A percentile compares a stretch with the other conserved stretches of the same genome.
Conservation (phyloP, 2,113 vertebrate species). For the Thermophis baileyi region DNA sequence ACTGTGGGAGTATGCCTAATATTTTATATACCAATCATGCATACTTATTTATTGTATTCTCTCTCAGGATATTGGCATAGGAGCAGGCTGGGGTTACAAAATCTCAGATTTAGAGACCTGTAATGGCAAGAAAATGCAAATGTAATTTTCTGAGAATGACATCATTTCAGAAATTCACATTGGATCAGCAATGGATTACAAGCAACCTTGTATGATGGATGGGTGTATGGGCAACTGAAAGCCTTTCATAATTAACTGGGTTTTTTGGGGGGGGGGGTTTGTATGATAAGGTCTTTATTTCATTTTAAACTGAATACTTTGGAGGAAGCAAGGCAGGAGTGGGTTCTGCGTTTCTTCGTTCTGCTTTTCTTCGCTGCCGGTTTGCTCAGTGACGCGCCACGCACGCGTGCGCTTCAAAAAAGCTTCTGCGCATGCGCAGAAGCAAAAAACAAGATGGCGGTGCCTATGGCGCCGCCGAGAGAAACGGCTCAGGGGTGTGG, state of each 20-base stretch:
- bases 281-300: conserved; percentile 26
- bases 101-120: neutral
- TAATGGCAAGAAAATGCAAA: neutral
- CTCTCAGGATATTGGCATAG: neutral
- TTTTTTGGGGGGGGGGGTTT: neutral
- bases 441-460: too few relatives aligned
- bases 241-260: neutral
- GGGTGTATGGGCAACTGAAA: neutral
- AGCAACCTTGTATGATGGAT: neutral
- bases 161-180: neutral
- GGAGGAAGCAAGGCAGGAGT: neutral
- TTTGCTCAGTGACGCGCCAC: too few relatives aligned
- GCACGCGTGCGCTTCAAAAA: too few relatives aligned
- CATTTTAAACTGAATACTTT: neutral
- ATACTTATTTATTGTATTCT: neutral
- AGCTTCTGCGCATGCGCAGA: too few relatives aligned
- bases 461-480: too few relatives aligned
- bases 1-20: neutral
- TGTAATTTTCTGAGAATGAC: neutral
- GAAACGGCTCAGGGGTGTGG: too few relatives aligned
- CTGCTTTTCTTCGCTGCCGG: too few relatives aligned
- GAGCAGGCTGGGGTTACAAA: neutral
- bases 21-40: neutral
- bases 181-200: neutral
- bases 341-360: too few relatives aligned